phyloP scores from a whole-genome alignment of 2,888 invertebrate genomes.

The Oscheius sp. region DNA sequence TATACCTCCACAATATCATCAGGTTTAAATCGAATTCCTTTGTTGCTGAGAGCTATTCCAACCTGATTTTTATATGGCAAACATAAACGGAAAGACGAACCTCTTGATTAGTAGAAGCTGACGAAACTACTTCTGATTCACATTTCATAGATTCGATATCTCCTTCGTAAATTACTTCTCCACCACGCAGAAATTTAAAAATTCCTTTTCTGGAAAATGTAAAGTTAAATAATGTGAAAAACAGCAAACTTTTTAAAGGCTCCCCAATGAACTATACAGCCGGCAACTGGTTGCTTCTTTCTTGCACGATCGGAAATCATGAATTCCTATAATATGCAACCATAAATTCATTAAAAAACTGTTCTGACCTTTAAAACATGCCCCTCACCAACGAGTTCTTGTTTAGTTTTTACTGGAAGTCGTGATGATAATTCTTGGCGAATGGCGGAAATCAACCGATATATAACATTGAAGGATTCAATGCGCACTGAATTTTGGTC shows the following conservation, averaged over 20 bases:
- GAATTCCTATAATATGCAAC: slow-evolving; percentile 78
- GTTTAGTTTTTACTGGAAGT: slow-evolving; percentile 82
- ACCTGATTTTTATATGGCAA: slow-evolving; percentile 21
- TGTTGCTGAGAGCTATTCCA: slow-evolving; percentile 53
- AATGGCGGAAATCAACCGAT: slow-evolving; percentile 86
- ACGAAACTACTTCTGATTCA: slow-evolving; percentile 60
- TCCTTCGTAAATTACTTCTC: slow-evolving; percentile 63
- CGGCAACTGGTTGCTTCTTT: slow-evolving; percentile 78
- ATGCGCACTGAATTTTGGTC: slow-evolving; percentile 78
- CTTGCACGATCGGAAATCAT: slow-evolving; percentile 80
- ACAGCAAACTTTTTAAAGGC: slow-evolving; percentile 67
- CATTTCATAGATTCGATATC: slow-evolving; percentile 68
- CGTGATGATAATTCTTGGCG: slow-evolving; percentile 82
- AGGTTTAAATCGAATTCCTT: slow-evolving; percentile 76
- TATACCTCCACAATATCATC: slow-evolving; percentile 83
- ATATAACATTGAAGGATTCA: slow-evolving; percentile 87
- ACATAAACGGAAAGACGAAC: slow-evolving; percentile 16
- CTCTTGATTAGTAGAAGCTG: slow-evolving; percentile 60
- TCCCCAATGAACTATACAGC: slow-evolving; percentile 69
- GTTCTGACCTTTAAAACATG: slow-evolving; percentile 62
- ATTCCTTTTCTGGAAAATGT: slow-evolving; percentile 41
- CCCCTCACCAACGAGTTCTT: slow-evolving; percentile 82
- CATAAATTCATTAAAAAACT: neutral
- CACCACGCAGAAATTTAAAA: slow-evolving; percentile 60
- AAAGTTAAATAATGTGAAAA: slow-evolving; percentile 21